These are phyloP conservation scores for Notothenia coriiceps DNA, from an alignment of 2,113 vertebrate species.

Conservation along the genomic window DNA sequence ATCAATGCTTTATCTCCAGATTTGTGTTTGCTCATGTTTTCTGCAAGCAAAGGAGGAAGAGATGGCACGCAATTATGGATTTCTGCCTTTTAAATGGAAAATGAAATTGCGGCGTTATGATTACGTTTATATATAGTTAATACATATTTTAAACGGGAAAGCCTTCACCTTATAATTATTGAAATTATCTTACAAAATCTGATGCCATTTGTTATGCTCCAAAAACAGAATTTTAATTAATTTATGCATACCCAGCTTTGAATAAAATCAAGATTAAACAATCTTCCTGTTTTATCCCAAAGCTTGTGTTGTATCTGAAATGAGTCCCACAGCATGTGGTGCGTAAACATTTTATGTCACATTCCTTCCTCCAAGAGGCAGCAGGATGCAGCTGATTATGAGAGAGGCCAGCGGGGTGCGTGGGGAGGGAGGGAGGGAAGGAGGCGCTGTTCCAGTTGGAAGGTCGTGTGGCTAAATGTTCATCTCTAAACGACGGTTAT, in stretches of 20 bases:
- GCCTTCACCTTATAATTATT: neutral
- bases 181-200: neutral
- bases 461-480: conserved; percentile 26
- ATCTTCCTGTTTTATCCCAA: neutral
- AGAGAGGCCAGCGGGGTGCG: conserved; percentile 2
- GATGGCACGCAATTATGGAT: neutral
- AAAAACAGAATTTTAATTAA: neutral
- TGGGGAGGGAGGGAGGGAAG: neutral
- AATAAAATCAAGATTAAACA: neutral
- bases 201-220: neutral
- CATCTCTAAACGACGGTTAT: conserved; percentile 46
- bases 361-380: conserved; percentile 83
- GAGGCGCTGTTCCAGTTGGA: conserved; percentile 1
- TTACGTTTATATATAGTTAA: neutral
- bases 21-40: conserved; percentile 21
- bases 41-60: conserved; percentile 4
- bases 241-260: neutral
- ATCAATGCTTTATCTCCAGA: conserved; percentile 20
- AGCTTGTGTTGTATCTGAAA: conserved; percentile 10
- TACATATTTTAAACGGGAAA: conserved; percentile 11
- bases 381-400: conserved; percentile 70
- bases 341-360: conserved; percentile 51
- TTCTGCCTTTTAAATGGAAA: neutral
- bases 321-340: conserved; percentile 24
- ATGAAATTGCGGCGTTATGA: neutral